Percentiles rank a stretch among this genome's conserved stretches.
phyloP scores from a whole-genome alignment of 2,113 vertebrate species.

The Steatornis caripensis region DNA sequence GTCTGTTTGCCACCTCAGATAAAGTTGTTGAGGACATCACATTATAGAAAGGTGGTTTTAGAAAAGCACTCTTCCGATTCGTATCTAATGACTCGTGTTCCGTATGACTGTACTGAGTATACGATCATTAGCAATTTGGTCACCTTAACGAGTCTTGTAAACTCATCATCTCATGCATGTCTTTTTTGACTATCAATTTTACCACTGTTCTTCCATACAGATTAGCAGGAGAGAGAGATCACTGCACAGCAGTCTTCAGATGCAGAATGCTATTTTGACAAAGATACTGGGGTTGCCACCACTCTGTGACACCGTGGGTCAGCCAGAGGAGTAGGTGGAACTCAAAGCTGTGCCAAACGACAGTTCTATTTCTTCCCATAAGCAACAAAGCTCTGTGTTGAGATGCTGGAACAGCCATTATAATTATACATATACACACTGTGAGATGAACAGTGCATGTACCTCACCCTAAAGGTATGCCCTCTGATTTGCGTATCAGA shows the following conservation, averaged over 20 bases:
- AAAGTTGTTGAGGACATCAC: background rate
- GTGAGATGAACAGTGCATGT: background rate
- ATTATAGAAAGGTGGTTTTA: background rate
- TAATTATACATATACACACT: background rate
- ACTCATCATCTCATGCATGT: background rate
- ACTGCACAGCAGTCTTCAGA: background rate
- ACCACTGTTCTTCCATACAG: background rate
- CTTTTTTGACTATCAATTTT: background rate
- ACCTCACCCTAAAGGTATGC: background rate
- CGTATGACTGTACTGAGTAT: background rate
- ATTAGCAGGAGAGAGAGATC: background rate
- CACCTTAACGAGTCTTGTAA: background rate
- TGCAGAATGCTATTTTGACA: background rate
- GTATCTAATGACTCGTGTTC: background rate
- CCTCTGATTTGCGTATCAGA: background rate
- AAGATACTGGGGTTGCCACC: background rate
- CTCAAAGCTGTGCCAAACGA: background rate
- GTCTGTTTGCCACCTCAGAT: background rate
- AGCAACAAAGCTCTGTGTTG: background rate
- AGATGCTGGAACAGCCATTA: background rate
- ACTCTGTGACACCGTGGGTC: background rate
- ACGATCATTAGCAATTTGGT: background rate
- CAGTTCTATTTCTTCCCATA: background rate
- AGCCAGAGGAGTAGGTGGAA: background rate
- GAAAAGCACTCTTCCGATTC: background rate